A percentile compares a stretch with the other conserved stretches of the same genome.
phyloP scores from a whole-genome alignment of 2,888 invertebrate species.

The Philereme transversata region DNA sequence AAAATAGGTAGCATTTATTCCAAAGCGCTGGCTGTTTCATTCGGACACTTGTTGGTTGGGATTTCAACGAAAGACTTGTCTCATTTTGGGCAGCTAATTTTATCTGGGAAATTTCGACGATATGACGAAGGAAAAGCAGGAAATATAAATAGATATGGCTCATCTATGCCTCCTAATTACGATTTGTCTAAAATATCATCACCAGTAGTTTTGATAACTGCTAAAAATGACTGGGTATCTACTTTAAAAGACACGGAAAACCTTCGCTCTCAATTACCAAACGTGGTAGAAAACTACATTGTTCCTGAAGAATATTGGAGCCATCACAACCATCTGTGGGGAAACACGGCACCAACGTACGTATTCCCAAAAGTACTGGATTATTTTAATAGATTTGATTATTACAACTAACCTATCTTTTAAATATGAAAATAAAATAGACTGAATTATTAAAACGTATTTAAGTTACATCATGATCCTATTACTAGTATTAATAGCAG shows the following conservation, averaged over 20 bases:
- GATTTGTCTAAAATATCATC: slow-evolving; percentile 61
- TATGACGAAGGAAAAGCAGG: slow-evolving; percentile 64
- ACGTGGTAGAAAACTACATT: slow-evolving; percentile 82
- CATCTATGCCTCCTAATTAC: slow-evolving; percentile 61
- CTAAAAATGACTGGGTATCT: slow-evolving; percentile 86
- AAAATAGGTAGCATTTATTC: slow-evolving; percentile 79
- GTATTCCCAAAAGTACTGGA: slow-evolving; percentile 60
- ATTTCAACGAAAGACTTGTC: slow-evolving; percentile 69
- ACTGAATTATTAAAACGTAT: slow-evolving; percentile 4
- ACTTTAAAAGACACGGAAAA: slow-evolving; percentile 81
- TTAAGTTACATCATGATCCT: neutral
- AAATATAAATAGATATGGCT: slow-evolving; percentile 64
- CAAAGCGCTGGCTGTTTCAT: slow-evolving; percentile 77
- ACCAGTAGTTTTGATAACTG: slow-evolving; percentile 66
- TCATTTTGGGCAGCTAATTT: slow-evolving; percentile 82
- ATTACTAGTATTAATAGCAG: too few species aligned
- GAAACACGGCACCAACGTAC: slow-evolving; percentile 52
- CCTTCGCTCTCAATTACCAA: slow-evolving; percentile 80
- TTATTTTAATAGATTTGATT: slow-evolving; percentile 51
- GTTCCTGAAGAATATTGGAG: slow-evolving; percentile 80
- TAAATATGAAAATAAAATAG: slow-evolving; percentile 2
- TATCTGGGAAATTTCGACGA: slow-evolving; percentile 61
- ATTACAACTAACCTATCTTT: slow-evolving; percentile 1
- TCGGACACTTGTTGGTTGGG: slow-evolving; percentile 82
- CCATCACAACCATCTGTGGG: slow-evolving; percentile 72